Conservation (phyloP, 2,113 vertebrate genomes). For the Mustela lutreola region DNA sequence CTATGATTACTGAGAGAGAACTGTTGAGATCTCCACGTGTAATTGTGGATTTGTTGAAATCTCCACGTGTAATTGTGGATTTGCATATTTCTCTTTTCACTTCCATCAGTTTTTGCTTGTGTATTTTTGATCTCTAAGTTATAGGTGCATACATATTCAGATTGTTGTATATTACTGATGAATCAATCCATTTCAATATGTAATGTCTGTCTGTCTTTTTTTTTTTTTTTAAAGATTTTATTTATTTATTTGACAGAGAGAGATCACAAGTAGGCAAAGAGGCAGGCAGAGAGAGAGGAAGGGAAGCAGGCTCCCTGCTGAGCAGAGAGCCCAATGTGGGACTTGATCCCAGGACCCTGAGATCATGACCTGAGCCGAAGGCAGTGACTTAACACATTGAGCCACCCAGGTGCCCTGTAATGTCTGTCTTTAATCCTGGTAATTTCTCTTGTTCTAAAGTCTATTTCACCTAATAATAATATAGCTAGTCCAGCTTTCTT, state of each 20-base stretch:
- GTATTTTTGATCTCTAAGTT: not conserved
- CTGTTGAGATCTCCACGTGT: not conserved
- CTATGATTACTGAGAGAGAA: not conserved
- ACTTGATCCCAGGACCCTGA: too few species aligned
- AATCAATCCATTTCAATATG: not conserved
- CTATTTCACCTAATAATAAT: not conserved
- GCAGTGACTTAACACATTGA: too few species aligned
- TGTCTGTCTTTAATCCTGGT: not conserved
- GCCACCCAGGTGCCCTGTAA: too few species aligned
- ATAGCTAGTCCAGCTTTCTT: not conserved
- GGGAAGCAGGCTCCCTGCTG: too few species aligned
- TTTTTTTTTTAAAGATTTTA: too few species aligned
- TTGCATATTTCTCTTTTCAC: not conserved
- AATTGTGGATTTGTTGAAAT: not conserved
- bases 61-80: not conserved
- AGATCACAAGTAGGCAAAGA: too few species aligned
- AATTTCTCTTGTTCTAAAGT: not conserved
- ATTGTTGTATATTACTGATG: not conserved
- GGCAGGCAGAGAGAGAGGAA: too few species aligned
- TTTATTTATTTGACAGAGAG: too few species aligned
- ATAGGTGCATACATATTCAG: not conserved
- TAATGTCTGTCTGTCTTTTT: not conserved
- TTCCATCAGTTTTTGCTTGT: not conserved
- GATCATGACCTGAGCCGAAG: too few species aligned
- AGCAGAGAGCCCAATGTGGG: too few species aligned